These are phyloP conservation scores for Plebejus melissa DNA, from an alignment of 2,888 invertebrate species.

Conservation along the genomic window DNA sequence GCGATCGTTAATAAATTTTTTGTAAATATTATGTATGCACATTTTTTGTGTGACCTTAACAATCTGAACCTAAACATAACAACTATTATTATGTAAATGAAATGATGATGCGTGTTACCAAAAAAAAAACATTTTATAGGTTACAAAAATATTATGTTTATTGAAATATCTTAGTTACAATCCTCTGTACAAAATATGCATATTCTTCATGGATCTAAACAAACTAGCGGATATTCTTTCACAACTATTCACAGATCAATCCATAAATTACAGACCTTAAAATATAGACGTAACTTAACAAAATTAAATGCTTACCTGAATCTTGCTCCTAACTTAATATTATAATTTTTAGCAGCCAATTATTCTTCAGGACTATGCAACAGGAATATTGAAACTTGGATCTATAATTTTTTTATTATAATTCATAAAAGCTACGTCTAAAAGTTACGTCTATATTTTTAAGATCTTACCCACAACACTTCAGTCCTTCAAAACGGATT, in stretches of 20 bases:
- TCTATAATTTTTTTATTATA: neutral
- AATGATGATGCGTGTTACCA: too few relatives aligned
- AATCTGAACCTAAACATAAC: too few relatives aligned
- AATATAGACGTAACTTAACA: neutral
- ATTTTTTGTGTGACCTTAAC: too few relatives aligned
- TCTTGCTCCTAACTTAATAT: neutral
- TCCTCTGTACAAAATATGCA: constrained; percentile 50
- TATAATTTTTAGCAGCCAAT: neutral
- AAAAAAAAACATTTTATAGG: constrained; percentile 13
- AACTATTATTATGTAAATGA: too few relatives aligned
- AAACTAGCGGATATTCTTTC: too few relatives aligned
- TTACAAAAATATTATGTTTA: constrained; percentile 23
- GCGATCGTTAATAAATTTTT: too few relatives aligned
- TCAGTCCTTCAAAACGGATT: constrained; percentile 51
- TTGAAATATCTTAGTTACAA: constrained; percentile 26
- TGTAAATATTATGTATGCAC: too few relatives aligned
- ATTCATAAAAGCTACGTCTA: neutral
- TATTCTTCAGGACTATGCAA: neutral
- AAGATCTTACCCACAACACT: constrained; percentile 25
- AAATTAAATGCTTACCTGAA: neutral
- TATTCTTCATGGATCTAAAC: too few relatives aligned
- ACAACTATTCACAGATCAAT: neutral
- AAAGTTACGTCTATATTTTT: neutral
- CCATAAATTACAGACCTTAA: neutral
- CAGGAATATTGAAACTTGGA: neutral